Conservation (phyloP, 2,797 vertebrate genomes). For the Cottoperca gobio region DNA sequence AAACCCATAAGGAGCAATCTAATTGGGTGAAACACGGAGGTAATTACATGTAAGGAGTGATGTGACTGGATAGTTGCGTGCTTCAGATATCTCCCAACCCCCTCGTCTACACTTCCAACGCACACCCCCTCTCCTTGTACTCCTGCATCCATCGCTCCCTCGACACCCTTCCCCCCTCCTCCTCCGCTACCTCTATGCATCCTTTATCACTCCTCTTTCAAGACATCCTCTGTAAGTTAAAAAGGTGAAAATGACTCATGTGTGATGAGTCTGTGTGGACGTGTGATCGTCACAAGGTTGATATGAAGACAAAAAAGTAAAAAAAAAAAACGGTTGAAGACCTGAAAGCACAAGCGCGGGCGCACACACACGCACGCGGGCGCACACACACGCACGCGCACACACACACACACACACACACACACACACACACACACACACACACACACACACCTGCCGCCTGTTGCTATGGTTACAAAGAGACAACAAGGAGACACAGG, state of each 20-base stretch:
- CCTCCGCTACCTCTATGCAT: constrained; percentile 22
- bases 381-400: no score
- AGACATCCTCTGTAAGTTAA: constrained; percentile 1
- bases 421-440: no score
- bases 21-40: constrained; percentile 51
- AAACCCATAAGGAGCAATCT: constrained; percentile 47
- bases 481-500: constrained; percentile 26
- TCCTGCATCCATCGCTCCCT: constrained; percentile 31
- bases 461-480: constrained; percentile 73
- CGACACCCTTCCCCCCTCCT: constrained; percentile 38
- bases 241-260: constrained; percentile 10
- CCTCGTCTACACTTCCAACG: constrained; percentile 28
- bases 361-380: no score
- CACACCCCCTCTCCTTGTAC: constrained; percentile 24
- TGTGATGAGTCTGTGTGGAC: neutral
- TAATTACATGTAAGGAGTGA: constrained; percentile 55
- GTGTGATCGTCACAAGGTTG: neutral
- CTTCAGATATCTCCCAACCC: constrained; percentile 29
- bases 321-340: no score
- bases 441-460: constrained; percentile 52
- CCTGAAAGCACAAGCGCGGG: no score
- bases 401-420: no score
- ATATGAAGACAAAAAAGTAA: constrained; percentile 8
- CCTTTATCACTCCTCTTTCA: constrained; percentile 43
- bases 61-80: constrained; percentile 67